Conservation (phyloP, 2,888 invertebrate species). For the Tenthredo scrophulariae region DNA sequence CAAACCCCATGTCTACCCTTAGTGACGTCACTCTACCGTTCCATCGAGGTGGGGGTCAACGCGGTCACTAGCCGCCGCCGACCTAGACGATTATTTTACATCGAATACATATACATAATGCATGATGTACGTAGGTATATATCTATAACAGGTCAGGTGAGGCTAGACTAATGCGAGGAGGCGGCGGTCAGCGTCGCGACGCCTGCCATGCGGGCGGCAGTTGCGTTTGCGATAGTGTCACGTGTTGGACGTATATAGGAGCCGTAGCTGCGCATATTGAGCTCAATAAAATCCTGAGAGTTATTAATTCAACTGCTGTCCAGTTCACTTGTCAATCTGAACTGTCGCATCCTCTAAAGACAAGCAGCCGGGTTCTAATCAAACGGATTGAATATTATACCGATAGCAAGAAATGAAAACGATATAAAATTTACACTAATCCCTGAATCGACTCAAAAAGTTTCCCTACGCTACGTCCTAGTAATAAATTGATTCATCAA, state of each 20-base stretch:
- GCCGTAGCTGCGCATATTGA: conserved; percentile 25
- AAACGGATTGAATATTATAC: neutral
- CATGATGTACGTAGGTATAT: conserved; percentile 5
- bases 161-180: conserved; percentile 56
- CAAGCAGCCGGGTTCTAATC: neutral
- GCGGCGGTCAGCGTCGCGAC: conserved; percentile 72
- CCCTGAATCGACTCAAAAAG: neutral
- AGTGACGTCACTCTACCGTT: conserved; percentile 29
- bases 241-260: conserved; percentile 60
- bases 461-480: neutral
- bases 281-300: conserved; percentile 18
- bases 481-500: neutral
- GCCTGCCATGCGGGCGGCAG: conserved; percentile 66
- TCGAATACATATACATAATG: neutral
- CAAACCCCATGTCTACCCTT: conserved; percentile 8
- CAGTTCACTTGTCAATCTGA: neutral
- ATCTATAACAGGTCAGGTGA: conserved; percentile 20
- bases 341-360: neutral
- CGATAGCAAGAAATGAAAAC: neutral
- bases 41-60: conserved; percentile 40
- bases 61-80: conserved; percentile 41
- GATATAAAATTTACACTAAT: conserved; percentile 1
- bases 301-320: conserved; percentile 11
- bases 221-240: conserved; percentile 64
- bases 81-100: conserved; percentile 24